A percentile compares a stretch with the other conserved stretches of the same genome.
Conservation (phyloP, 1,140 invertebrate genomes). For the Lordiphosa stackelbergi region DNA sequence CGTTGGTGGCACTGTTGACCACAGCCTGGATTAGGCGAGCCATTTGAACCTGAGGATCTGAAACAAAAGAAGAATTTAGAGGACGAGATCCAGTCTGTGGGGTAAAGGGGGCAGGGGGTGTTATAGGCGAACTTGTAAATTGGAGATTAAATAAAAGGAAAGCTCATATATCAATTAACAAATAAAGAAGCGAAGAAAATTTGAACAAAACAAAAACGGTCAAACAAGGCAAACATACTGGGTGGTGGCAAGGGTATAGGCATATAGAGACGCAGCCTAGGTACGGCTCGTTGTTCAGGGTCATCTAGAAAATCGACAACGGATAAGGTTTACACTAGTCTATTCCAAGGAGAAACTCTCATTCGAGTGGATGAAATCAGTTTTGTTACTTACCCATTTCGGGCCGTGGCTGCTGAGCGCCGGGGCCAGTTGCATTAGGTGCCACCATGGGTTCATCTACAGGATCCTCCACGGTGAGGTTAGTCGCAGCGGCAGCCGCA, state of each 20-base stretch:
- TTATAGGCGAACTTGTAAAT: constrained; percentile 5
- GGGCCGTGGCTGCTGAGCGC: constrained; percentile 4
- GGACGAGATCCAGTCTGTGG: constrained; percentile 4
- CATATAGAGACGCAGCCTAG: constrained; percentile 59
- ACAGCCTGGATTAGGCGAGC: constrained; percentile 81
- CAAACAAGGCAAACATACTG: constrained; percentile 46
- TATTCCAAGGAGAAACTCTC: neutral
- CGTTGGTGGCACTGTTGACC: constrained; percentile 58
- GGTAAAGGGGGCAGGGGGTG: neutral
- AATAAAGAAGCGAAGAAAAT: neutral
- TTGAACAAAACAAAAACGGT: neutral
- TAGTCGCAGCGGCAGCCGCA: constrained; percentile 30
- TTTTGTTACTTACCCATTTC: constrained; percentile 38
- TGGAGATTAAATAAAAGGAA: constrained; percentile 3
- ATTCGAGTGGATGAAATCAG: neutral
- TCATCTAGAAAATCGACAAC: constrained; percentile 53
- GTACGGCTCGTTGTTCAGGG: constrained; percentile 24
- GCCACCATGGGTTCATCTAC: constrained; percentile 64
- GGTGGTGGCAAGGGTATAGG: constrained; percentile 51
- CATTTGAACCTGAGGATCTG: constrained; percentile 71
- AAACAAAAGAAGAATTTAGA: neutral
- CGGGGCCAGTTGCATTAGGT: constrained; percentile 7
- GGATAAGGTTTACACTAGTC: too few relatives aligned
- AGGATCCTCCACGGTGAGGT: constrained; percentile 51
- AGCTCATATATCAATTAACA: constrained; percentile 3